Conservation (phyloP, 2,113 vertebrate genomes). For the Raja brachyura region DNA sequence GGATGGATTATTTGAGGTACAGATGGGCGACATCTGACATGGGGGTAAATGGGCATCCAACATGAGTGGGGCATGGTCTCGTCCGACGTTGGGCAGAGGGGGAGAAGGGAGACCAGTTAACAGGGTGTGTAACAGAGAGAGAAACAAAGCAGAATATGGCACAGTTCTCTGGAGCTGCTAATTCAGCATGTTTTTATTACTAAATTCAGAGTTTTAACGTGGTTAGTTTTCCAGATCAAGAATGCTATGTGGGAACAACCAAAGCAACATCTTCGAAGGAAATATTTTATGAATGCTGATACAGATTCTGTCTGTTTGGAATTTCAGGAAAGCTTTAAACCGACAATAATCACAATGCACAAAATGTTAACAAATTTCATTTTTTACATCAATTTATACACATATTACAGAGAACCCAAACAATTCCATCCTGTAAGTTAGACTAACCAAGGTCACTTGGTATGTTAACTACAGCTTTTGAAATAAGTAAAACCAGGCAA, state of each 20-base stretch:
- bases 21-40: no score
- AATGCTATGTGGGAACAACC: background rate
- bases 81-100: background rate
- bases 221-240: background rate
- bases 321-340: conserved; percentile 25
- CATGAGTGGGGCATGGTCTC: background rate
- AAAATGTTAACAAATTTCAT: conserved; percentile 36
- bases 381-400: conserved; percentile 39
- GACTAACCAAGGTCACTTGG: conserved; percentile 16
- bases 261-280: background rate
- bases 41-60: background rate
- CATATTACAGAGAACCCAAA: conserved; percentile 34
- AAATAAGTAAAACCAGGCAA: conserved; percentile 19
- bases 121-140: no score
- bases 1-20: no score
- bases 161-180: background rate
- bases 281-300: background rate
- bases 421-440: conserved; percentile 15
- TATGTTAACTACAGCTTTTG: conserved; percentile 32
- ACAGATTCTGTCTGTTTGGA: conserved; percentile 5
- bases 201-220: background rate
- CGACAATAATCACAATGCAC: conserved; percentile 15
- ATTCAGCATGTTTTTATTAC: background rate
- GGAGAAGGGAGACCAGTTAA: no score
- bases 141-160: no score